phyloP scores from a whole-genome alignment of 2,113 vertebrate species.

The Struthio camelus region DNA sequence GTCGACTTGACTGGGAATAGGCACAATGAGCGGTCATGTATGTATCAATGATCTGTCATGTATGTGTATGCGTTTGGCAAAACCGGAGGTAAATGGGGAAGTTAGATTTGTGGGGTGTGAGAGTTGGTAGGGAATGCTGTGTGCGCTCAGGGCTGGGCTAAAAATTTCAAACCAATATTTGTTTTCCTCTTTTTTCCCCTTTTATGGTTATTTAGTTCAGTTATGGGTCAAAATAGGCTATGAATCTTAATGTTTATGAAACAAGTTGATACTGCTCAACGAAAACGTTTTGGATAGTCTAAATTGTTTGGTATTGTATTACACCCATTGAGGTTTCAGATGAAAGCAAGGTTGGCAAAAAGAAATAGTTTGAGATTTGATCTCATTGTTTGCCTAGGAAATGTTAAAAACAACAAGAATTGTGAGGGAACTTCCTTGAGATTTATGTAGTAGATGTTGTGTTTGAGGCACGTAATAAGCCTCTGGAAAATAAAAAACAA shows the following conservation, averaged over 20 bases:
- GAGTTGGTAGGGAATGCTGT: neutral
- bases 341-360: neutral
- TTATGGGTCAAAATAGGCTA: neutral
- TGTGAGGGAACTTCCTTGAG: neutral
- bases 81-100: neutral
- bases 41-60: too few relatives aligned
- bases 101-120: neutral
- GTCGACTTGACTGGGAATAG: neutral
- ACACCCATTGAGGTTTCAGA: neutral
- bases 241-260: neutral
- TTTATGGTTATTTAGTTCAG: neutral
- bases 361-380: neutral
- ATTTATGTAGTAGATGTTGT: neutral
- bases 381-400: neutral
- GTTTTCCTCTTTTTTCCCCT: rapidly evolving
- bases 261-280: neutral
- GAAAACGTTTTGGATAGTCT: neutral
- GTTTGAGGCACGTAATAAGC: neutral
- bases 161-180: neutral
- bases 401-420: neutral
- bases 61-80: neutral
- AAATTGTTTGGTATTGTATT: neutral
- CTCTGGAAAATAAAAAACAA: neutral
- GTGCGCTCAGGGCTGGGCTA: neutral
- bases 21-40: too few relatives aligned